Percentiles rank a stretch among this genome's conserved stretches.
phyloP scores from a whole-genome alignment of 1,140 invertebrate species.

The Drosophila lacteicornis region DNA sequence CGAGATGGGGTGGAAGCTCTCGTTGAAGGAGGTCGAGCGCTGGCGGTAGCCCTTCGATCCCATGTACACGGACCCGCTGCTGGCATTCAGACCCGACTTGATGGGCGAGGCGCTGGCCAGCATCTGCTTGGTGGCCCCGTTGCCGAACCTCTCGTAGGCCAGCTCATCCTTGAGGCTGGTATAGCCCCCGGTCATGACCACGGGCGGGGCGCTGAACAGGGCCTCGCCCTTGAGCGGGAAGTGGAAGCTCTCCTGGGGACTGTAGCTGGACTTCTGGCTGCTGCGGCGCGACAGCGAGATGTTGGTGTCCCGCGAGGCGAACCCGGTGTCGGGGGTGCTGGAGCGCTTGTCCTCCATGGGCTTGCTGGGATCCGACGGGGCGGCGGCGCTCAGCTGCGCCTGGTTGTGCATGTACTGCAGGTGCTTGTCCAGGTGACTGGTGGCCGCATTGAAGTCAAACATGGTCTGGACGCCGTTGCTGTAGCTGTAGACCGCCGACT shows the following conservation, averaged over 20 bases:
- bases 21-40: slow-evolving; percentile 84
- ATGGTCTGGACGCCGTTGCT: slow-evolving; percentile 81
- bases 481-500: slow-evolving; percentile 81
- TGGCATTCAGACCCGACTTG: slow-evolving; percentile 66
- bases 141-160: slow-evolving; percentile 68
- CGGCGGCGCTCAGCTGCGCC: slow-evolving; percentile 55
- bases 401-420: slow-evolving; percentile 82
- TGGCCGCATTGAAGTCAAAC: slow-evolving; percentile 83
- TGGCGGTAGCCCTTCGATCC: slow-evolving; percentile 67
- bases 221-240: slow-evolving; percentile 73
- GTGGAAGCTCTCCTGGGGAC: slow-evolving; percentile 79
- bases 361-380: slow-evolving; percentile 28
- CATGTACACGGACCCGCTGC: slow-evolving; percentile 67
- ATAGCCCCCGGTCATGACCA: slow-evolving; percentile 51
- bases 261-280: slow-evolving; percentile 84
- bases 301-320: slow-evolving; percentile 82
- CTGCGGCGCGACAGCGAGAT: slow-evolving; percentile 80
- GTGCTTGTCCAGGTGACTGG: slow-evolving; percentile 81
- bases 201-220: slow-evolving; percentile 60
- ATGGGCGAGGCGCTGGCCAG: slow-evolving; percentile 73
- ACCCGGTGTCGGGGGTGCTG: slow-evolving; percentile 83
- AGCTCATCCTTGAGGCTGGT: slow-evolving; percentile 54
- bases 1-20: slow-evolving; percentile 82
- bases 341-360: slow-evolving; percentile 77
- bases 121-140: slow-evolving; percentile 65